phyloP scores from a whole-genome alignment of 2,113 vertebrate species.

The Gadus macrocephalus region DNA sequence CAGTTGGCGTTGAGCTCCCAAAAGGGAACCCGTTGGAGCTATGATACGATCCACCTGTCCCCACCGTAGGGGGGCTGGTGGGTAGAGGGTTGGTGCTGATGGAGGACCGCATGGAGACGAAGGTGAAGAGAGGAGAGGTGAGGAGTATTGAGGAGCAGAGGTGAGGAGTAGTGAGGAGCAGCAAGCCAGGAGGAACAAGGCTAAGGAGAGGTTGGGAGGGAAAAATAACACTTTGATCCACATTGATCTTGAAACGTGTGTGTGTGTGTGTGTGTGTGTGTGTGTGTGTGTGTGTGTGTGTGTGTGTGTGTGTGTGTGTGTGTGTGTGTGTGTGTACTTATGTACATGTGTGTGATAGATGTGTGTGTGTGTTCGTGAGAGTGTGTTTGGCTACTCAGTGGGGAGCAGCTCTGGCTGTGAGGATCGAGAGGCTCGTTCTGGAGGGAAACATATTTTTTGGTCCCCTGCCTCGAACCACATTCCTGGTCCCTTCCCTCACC shows the following conservation, averaged over 20 bases:
- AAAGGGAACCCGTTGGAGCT: slow-evolving; percentile 76
- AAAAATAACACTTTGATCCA: slow-evolving; percentile 75
- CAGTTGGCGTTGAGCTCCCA: slow-evolving; percentile 92
- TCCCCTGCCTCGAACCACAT: slow-evolving; percentile 53
- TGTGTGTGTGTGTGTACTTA: slow-evolving; percentile 39
- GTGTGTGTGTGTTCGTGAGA: neutral
- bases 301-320: neutral
- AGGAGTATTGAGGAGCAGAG: slow-evolving; percentile 8
- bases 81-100: slow-evolving; percentile 54
- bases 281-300: no score
- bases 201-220: slow-evolving; percentile 29
- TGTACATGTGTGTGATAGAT: neutral
- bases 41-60: slow-evolving; percentile 77
- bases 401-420: slow-evolving; percentile 68
- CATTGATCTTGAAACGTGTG: slow-evolving; percentile 70
- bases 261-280: slow-evolving; percentile 2
- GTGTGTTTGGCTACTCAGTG: slow-evolving; percentile 73
- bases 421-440: slow-evolving; percentile 51
- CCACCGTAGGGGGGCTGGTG: slow-evolving; percentile 66
- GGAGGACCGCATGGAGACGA: slow-evolving; percentile 64
- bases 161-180: neutral
- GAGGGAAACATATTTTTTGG: slow-evolving; percentile 53
- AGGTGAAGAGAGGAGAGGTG: slow-evolving; percentile 41
- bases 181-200: neutral
- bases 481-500: slow-evolving; percentile 53